These are phyloP conservation scores for Apis dorsata DNA, from an alignment of 1,140 invertebrate genomes.

Conservation along the genomic window DNA sequence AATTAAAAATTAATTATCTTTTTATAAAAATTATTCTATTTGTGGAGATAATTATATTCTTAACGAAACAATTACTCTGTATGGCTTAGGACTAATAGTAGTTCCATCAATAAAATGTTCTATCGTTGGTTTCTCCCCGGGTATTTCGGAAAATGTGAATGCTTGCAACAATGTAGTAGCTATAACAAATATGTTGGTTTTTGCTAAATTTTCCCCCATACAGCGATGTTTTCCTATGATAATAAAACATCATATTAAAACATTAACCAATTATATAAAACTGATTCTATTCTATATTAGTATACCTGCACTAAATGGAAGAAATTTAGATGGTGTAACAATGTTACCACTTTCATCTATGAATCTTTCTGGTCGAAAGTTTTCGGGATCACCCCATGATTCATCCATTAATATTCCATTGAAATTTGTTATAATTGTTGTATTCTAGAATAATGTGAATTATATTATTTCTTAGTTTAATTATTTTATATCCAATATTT, in stretches of 20 bases:
- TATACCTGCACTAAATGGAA: constrained; percentile 88
- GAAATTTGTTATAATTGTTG: constrained; percentile 92
- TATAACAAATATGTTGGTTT: constrained; percentile 92
- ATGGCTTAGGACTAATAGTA: constrained; percentile 87
- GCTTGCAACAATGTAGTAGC: constrained; percentile 88
- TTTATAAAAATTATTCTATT: not conserved
- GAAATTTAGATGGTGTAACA: constrained; percentile 84
- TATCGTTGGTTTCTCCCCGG: constrained; percentile 84
- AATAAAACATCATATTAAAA: constrained; percentile 15
- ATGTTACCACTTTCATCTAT: constrained; percentile 84
- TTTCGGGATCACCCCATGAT: constrained; percentile 85
- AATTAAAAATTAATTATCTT: not conserved
- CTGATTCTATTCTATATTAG: constrained; percentile 20
- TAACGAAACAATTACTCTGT: constrained; percentile 83
- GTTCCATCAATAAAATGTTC: constrained; percentile 85
- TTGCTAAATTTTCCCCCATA: constrained; percentile 91
- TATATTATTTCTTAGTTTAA: constrained; percentile 4
- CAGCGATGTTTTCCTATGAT: constrained; percentile 88
- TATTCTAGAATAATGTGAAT: constrained; percentile 82
- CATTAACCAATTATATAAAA: constrained; percentile 19
- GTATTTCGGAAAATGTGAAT: constrained; percentile 85
- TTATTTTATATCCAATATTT: constrained; percentile 2
- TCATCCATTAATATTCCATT: constrained; percentile 87
- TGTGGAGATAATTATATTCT: constrained; percentile 70
- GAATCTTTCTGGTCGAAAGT: constrained; percentile 90